Base-by-base conservation (phyloP, 2,888 invertebrate species). In the Gymnocheta viridis region DNA sequence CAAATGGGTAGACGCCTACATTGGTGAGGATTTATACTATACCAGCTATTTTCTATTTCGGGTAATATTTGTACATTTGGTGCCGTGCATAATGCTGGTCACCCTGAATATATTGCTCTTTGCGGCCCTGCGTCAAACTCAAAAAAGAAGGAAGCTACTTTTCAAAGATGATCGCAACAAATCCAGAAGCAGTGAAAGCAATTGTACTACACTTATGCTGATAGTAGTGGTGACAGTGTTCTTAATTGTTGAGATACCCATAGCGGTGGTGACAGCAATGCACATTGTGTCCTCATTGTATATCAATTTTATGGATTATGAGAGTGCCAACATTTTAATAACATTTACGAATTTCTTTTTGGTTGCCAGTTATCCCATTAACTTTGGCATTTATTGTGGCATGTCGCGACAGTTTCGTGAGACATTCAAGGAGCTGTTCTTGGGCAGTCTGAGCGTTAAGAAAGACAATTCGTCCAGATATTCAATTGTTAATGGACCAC, bases 321-420 rank as follows among this genome's bases (percentile, higher is more conserved):
- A 95, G 86, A 94, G 96, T 69, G 96, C 96, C 17, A 96, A 96
- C 89, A 94, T 95, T 24, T 93, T 96, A 85, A 95, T 97, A 78
- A 91, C 96, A 83, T 95, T 97, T 89, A 97, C 97, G 12, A 98
- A 98, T 93, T 97, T 98, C 92, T 96, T 97, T 91, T 96, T 98
- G 82, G 95, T 98, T 80, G 94, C 97, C 47, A 97, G 97, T 60
- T 98, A 98, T 92, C 98, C 98, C 12, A 96, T 98, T 79, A 98
- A 98, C 91, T 98, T 98, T 89, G 98, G 97, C 82, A 98, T 98
- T 86, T 98, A 98, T 90, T 98, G 98, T 91, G 98, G 98, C 24
- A 99, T 98, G 98, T 97, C 97, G 38, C 93, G 97, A 38, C 97
- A 97, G 91, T 98, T 98, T 91, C 93, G 98, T 67, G 97, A 98